These are phyloP conservation scores for Holcopasites calliopsidis DNA, from an alignment of 1,140 invertebrate species.

Conservation along the genomic window DNA sequence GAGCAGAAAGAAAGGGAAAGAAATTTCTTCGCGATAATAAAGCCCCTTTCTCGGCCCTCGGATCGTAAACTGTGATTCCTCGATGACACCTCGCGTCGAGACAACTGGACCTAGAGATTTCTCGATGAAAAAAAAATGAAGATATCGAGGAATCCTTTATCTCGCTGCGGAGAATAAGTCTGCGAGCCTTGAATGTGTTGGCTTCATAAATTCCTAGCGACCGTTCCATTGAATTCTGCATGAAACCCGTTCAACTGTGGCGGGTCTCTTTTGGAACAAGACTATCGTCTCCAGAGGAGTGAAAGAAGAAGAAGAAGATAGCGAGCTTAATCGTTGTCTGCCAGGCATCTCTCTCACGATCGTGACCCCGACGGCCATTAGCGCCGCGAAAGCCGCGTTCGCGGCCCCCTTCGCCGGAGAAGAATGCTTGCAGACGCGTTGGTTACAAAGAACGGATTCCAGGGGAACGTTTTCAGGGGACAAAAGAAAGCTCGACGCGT, in stretches of 20 bases:
- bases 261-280: too few species aligned
- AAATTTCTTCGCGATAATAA: conserved; percentile 28
- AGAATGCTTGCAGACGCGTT: not conserved
- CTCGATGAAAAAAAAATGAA: not conserved
- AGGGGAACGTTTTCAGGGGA: not conserved
- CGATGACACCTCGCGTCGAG: not conserved
- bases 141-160: conserved; percentile 10
- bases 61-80: conserved; percentile 1
- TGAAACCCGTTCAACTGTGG: not conserved
- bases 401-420: not conserved
- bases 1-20: not conserved
- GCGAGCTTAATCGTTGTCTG: conserved; percentile 30
- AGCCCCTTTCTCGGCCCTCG: conserved; percentile 20
- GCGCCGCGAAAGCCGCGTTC: not conserved
- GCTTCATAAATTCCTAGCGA: conserved; percentile 7
- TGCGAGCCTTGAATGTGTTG: not conserved
- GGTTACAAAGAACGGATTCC: not conserved
- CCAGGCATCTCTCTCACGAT: not conserved
- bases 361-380: conserved; percentile 20
- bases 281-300: not conserved
- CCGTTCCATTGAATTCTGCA: conserved; percentile 16
- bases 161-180: not conserved
- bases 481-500: not conserved
- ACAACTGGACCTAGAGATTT: not conserved
- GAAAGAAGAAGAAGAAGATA: not conserved